Conservation (phyloP, 2,888 invertebrate genomes). For the Amphipyra tragopoginis region DNA sequence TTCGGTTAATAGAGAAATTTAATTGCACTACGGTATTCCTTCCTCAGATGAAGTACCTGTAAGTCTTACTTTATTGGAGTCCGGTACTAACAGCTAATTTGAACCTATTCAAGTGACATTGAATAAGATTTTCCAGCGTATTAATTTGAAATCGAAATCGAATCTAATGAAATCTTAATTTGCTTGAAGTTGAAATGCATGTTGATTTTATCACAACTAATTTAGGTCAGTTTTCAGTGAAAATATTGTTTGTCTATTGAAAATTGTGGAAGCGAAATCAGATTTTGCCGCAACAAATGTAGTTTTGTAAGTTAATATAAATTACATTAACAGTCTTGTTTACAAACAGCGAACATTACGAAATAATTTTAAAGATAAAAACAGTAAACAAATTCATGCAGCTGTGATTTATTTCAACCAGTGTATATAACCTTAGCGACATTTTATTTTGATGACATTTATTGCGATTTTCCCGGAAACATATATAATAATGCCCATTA, state of each 20-base stretch:
- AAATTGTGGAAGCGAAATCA: neutral
- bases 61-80: too few relatives aligned
- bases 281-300: too few relatives aligned
- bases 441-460: conserved; percentile 26
- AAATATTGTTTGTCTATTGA: neutral
- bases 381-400: neutral
- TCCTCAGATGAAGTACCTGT: too few relatives aligned
- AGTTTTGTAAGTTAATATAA: too few relatives aligned
- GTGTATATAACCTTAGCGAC: neutral
- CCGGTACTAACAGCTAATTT: too few relatives aligned
- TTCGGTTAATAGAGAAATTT: conserved; percentile 6
- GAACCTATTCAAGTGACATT: conserved; percentile 1
- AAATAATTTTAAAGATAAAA: neutral
- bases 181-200: neutral
- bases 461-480: conserved; percentile 24
- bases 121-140: conserved; percentile 8
- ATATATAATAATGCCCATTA: neutral
- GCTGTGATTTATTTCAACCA: conserved; percentile 8
- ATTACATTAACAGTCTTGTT: too few relatives aligned
- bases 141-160: conserved; percentile 2
- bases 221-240: neutral
- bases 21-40: neutral
- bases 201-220: conserved; percentile 14
- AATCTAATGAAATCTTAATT: conserved; percentile 6
- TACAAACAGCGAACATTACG: neutral